Percentiles rank a stretch among this genome's conserved stretches.
These are phyloP conservation scores for Zoroaster sp. DNA, from an alignment of 53 echinoderm and acorn worm genomes.

Conservation along the genomic window DNA sequence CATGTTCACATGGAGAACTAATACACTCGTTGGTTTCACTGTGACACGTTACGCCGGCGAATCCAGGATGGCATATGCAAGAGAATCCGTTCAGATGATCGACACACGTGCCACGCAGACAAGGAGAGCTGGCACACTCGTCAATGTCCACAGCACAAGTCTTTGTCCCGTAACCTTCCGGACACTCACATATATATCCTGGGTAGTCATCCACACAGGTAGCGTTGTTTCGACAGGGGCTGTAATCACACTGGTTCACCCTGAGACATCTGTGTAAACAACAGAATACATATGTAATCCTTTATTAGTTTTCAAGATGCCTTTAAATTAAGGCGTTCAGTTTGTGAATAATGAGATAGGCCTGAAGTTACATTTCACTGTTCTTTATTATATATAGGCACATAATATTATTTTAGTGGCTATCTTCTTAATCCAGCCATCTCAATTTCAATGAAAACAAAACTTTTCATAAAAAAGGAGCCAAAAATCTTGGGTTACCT, in stretches of 20 bases:
- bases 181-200: conserved; percentile 38
- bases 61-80: conserved; percentile 56
- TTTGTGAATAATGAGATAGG: too few species aligned
- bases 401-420: background rate
- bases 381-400: too few species aligned
- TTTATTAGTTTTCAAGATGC: background rate
- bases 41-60: conserved; percentile 27
- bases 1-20: conserved; percentile 49
- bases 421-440: background rate
- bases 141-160: conserved; percentile 46
- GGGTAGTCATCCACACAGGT: conserved; percentile 37
- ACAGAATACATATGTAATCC: background rate
- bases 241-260: background rate
- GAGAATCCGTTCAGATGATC: conserved; percentile 18
- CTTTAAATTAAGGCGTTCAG: too few species aligned
- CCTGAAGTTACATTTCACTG: too few species aligned
- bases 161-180: conserved; percentile 1
- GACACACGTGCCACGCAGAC: conserved; percentile 21
- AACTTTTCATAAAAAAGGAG: too few species aligned
- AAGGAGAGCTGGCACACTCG: conserved; percentile 50
- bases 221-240: conserved; percentile 31
- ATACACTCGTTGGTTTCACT: conserved; percentile 62
- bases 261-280: background rate
- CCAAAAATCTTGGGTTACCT: too few species aligned
- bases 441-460: too few species aligned